These are phyloP conservation scores for Emydoidea blandingii DNA, from an alignment of 2,797 vertebrate genomes.

Conservation along the genomic window DNA sequence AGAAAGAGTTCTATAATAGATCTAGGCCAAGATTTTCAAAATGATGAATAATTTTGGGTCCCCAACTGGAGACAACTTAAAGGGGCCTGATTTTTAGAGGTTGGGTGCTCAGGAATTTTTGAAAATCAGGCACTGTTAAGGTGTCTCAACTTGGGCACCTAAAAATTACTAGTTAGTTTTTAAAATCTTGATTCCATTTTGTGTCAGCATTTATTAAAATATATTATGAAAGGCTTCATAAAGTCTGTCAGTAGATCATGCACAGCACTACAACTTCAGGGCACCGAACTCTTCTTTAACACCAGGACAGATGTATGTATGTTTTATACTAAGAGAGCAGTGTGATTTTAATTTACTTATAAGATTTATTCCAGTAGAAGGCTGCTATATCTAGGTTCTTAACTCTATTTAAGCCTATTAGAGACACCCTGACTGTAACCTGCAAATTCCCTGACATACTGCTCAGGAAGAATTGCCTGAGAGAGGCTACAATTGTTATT, in stretches of 20 bases:
- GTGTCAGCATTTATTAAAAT: neutral
- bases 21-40: neutral
- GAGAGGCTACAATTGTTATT: neutral
- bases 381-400: conserved; percentile 26
- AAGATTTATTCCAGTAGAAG: conserved; percentile 10
- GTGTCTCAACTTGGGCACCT: neutral
- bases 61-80: neutral
- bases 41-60: neutral
- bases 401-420: conserved; percentile 18
- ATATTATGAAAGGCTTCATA: neutral
- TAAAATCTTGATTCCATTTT: neutral
- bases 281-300: neutral
- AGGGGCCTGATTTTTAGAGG: neutral
- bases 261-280: neutral
- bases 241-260: neutral
- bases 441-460: neutral
- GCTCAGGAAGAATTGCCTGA: neutral
- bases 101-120: neutral
- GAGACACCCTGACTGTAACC: neutral
- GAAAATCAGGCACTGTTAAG: neutral
- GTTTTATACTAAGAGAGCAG: neutral
- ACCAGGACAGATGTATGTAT: neutral
- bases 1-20: neutral
- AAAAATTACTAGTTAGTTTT: neutral
- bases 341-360: conserved; percentile 25